A percentile compares a stretch with the other conserved stretches of the same genome.
Conservation (phyloP, 2,888 invertebrate genomes). For the Ecliptopera silaceata region DNA sequence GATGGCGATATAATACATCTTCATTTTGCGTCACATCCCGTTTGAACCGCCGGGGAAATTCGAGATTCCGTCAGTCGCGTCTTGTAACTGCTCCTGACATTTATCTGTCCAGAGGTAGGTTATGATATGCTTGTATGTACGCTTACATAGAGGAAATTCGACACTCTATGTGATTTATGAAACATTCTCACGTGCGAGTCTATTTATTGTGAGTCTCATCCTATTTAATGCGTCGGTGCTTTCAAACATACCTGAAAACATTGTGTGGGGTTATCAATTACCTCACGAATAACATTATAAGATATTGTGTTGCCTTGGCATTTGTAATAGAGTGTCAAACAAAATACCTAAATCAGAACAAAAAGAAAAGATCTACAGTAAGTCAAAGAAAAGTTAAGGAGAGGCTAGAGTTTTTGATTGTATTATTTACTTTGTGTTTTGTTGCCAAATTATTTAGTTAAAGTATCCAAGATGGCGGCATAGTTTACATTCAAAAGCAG, state of each 20-base stretch:
- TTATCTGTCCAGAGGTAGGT: slow-evolving; percentile 42
- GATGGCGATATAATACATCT: slow-evolving; percentile 49
- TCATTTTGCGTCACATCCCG: slow-evolving; percentile 48
- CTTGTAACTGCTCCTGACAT: slow-evolving; percentile 45
- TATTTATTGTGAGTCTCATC: slow-evolving; percentile 33
- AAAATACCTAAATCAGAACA: background rate
- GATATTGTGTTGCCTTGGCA: slow-evolving; percentile 45
- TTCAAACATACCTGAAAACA: slow-evolving; percentile 24
- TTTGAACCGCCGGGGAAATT: slow-evolving; percentile 53
- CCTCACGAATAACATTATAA: slow-evolving; percentile 2
- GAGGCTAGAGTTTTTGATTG: background rate
- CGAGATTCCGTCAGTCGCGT: slow-evolving; percentile 49
- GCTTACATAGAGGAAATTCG: slow-evolving; percentile 31
- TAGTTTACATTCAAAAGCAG: too few relatives aligned
- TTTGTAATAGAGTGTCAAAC: background rate
- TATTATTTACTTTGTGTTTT: too few relatives aligned
- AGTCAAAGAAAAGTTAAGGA: too few relatives aligned
- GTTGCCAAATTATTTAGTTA: too few relatives aligned
- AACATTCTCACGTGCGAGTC: slow-evolving; percentile 23
- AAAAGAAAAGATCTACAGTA: too few relatives aligned
- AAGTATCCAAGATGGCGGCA: too few relatives aligned
- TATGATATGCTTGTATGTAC: slow-evolving; percentile 38
- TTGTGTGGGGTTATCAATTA: slow-evolving; percentile 17
- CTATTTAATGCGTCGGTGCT: slow-evolving; percentile 32
- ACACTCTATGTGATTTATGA: slow-evolving; percentile 25